These are phyloP conservation scores for Tubulanus polymorphus DNA, from an alignment of 2,888 invertebrate genomes.

Conservation along the genomic window DNA sequence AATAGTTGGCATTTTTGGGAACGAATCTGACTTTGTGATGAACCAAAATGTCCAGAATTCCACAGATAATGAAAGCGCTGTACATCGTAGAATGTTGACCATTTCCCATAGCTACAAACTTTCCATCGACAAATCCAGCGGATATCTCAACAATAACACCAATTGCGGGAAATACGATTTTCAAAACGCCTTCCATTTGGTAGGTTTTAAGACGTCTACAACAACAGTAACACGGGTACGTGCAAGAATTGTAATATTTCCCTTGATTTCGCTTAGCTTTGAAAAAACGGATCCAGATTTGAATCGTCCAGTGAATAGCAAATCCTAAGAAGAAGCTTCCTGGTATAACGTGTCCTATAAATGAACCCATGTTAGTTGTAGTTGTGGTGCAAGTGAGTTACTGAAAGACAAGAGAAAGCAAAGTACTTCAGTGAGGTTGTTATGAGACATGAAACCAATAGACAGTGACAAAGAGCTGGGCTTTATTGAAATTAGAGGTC, in stretches of 20 bases:
- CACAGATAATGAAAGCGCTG: constrained; percentile 55
- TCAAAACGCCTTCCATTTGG: constrained; percentile 36
- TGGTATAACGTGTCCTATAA: constrained; percentile 55
- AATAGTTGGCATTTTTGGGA: constrained; percentile 54
- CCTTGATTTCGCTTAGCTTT: constrained; percentile 25
- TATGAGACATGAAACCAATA: no score
- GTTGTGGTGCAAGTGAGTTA: no score
- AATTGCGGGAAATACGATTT: constrained; percentile 29
- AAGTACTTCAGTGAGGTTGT: no score
- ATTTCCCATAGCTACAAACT: constrained; percentile 50
- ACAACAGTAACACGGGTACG: constrained; percentile 31
- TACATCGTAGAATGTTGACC: constrained; percentile 59
- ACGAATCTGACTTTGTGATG: constrained; percentile 43
- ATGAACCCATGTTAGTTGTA: constrained; percentile 56
- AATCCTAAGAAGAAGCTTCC: no score
- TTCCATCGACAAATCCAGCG: constrained; percentile 49
- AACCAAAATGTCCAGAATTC: constrained; percentile 51
- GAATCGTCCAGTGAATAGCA: constrained; percentile 48
- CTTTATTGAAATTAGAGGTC: no score
- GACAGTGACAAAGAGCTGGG: no score
- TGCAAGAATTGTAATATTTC: constrained; percentile 26
- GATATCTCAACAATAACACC: constrained; percentile 47
- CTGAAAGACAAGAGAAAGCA: no score
- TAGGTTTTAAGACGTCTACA: constrained; percentile 27
- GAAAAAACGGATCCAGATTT: constrained; percentile 37